Base-by-base conservation (phyloP, 2,888 invertebrate genomes). In the Athalia circularis region DNA sequence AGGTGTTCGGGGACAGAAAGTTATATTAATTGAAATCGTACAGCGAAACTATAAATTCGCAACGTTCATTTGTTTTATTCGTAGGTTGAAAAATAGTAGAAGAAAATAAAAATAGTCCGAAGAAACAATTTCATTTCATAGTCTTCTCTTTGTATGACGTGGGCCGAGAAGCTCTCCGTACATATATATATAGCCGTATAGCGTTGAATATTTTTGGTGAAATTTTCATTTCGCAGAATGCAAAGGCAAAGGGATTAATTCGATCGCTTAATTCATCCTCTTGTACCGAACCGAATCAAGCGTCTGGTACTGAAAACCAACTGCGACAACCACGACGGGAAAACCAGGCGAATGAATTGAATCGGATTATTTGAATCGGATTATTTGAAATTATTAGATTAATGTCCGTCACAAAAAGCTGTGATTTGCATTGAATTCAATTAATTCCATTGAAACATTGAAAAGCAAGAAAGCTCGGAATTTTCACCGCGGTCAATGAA, bases 201-300 rank as follows among this genome's bases (percentile, higher is more conserved):
- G 7, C n/a, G 54, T 54, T 54, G 4, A n/a, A 54, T 11, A 54
- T 54, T 54, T 9, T 54, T n/a, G 54, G 29, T 29, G 54, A 4
- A 9, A 54, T 62, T 62, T 8, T 62, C 62, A 11, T 62, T 62
- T 54, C 54, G 54, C n/a, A 13, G 29, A n/a, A 62, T 11, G 62
- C 8, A 62, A 13, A 15, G 5, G 62, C 8, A 13, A 13, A 11
- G 43, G 85, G 81, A 84, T 81, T 88, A 88, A 89, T 89, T 86
- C 84, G 88, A 88, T 89, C 87, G 85, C 85, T 87, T 86, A 86
- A 88, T 89, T 88, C 87, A 84, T 86, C 81, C 86, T 85, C 86
- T 87, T 86, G 75, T 75, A 50, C 75, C 3, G 62, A 29, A 8
- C 54, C 8, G 54, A 54, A n/a, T 50, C 11, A 11, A 50, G 29